Conservation (phyloP, 2,888 invertebrate species). For the Philereme vetulata region DNA sequence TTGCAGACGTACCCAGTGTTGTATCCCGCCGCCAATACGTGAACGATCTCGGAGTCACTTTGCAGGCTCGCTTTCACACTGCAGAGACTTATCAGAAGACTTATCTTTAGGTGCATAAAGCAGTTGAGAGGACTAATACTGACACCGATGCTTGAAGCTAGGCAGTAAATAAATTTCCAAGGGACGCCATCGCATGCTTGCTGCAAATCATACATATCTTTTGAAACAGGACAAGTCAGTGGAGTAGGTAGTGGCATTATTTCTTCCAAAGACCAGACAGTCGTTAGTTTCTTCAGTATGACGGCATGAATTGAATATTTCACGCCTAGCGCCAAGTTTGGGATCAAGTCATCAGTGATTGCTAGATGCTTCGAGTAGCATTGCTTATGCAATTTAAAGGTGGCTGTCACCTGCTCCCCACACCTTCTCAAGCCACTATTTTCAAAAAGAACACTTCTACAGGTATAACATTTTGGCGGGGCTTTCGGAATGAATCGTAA, state of each 20-base stretch:
- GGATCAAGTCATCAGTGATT: conserved; percentile 66
- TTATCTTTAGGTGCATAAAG: conserved; percentile 74
- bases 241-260: conserved; percentile 50
- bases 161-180: conserved; percentile 74
- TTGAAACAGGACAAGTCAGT: conserved; percentile 50
- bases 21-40: conserved; percentile 63
- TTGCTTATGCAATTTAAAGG: conserved; percentile 52
- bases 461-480: conserved; percentile 66
- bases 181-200: conserved; percentile 58
- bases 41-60: conserved; percentile 58
- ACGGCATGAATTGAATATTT: conserved; percentile 55
- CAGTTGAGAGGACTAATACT: conserved; percentile 67
- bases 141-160: conserved; percentile 68
- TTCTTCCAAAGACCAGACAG: conserved; percentile 65
- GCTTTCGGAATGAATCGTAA: conserved; percentile 66
- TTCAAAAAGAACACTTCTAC: conserved; percentile 67
- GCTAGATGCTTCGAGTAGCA: conserved; percentile 51
- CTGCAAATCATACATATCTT: conserved; percentile 60
- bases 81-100: conserved; percentile 65
- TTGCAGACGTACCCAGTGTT: conserved; percentile 64
- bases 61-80: conserved; percentile 65
- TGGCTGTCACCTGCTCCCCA: conserved; percentile 65
- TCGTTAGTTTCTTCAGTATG: conserved; percentile 54
- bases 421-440: conserved; percentile 70
- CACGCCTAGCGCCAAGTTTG: conserved; percentile 56